Conservation (phyloP, 2,113 vertebrate species). For the Erpornis zantholeuca region DNA sequence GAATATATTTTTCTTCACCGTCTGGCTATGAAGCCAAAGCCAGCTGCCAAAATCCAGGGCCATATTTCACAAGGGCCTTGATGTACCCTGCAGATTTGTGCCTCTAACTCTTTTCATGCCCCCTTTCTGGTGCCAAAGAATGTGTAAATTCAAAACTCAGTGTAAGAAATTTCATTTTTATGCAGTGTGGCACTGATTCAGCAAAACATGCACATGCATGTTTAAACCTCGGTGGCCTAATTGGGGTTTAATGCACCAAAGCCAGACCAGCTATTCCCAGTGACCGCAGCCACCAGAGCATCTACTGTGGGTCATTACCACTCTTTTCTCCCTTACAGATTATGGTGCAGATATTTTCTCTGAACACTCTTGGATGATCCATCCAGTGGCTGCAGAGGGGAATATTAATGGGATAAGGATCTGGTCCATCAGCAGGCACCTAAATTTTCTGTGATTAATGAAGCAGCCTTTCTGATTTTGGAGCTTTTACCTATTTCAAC, state of each 20-base stretch:
- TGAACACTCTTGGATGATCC: too few relatives aligned
- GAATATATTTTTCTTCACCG: neutral
- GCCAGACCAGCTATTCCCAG: neutral
- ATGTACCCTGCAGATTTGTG: neutral
- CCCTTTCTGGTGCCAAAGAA: neutral
- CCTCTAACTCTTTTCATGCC: neutral
- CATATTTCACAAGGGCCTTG: neutral
- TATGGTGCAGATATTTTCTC: neutral
- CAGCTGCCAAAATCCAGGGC: slow-evolving; percentile 9
- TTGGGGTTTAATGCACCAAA: neutral
- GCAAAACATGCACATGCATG: neutral
- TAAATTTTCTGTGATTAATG: neutral
- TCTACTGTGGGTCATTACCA: neutral
- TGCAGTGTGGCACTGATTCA: neutral
- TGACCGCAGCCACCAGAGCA: neutral
- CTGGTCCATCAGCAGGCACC: neutral
- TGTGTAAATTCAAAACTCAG: neutral
- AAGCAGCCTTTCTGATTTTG: neutral
- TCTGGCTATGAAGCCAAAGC: neutral
- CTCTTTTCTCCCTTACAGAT: neutral
- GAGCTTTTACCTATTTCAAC: neutral
- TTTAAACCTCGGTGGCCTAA: neutral
- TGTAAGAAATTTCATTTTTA: neutral
- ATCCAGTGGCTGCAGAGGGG: neutral
- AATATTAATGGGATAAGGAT: neutral